phyloP scores from a whole-genome alignment of 1,140 invertebrate genomes.

The Oscheius sp. region DNA sequence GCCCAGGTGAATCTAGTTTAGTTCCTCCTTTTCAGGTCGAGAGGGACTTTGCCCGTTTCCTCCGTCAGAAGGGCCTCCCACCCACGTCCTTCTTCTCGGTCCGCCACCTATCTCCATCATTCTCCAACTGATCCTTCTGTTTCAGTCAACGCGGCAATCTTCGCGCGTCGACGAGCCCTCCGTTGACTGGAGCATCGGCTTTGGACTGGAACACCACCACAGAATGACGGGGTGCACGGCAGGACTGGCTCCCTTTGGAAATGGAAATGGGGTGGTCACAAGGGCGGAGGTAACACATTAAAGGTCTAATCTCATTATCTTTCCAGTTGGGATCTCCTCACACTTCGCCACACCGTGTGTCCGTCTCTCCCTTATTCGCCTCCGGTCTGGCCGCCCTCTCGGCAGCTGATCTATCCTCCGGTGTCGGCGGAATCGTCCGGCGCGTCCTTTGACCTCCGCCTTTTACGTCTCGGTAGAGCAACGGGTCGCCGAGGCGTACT shows the following conservation, averaged over 20 bases:
- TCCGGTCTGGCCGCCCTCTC: not conserved
- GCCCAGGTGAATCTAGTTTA: not conserved
- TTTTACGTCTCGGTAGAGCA: not conserved
- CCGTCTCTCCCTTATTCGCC: not conserved
- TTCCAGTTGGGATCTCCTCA: not conserved
- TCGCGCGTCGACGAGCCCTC: conserved; percentile 5
- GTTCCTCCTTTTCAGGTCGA: conserved; percentile 20
- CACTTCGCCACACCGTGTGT: not conserved
- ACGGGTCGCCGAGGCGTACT: not conserved
- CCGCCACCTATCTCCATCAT: not conserved
- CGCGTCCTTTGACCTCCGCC: not conserved
- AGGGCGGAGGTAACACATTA: conserved; percentile 17
- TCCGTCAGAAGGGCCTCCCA: conserved; percentile 11
- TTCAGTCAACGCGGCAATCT: conserved; percentile 16
- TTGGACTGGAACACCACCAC: conserved; percentile 5
- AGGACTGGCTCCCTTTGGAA: not conserved
- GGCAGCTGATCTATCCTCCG: not conserved
- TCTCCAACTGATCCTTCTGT: not conserved
- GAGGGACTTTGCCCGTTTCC: conserved; percentile 17
- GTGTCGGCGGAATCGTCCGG: not conserved
- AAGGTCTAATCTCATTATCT: not conserved
- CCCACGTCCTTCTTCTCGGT: conserved; percentile 17
- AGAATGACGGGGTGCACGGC: not conserved
- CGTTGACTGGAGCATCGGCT: not conserved
- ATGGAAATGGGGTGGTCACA: conserved; percentile 9